Evolutionary conservation across 2,888 invertebrate species (phyloP).

Genomic region (Microctonus aethiopoides): DNA sequence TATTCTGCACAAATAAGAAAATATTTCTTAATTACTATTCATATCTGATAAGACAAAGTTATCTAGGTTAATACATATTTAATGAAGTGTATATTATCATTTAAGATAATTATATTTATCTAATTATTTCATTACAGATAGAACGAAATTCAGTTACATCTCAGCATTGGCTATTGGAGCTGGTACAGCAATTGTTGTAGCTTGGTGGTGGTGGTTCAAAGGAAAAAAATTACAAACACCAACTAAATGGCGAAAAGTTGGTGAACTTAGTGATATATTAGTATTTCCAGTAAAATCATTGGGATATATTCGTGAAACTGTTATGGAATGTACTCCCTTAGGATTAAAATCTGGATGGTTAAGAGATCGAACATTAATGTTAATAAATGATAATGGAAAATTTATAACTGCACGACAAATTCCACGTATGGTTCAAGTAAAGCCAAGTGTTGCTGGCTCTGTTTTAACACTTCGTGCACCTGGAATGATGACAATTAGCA

Average conservation of each 20-base stretch:
- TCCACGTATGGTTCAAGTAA: constrained; percentile 70
- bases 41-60: too few relatives aligned
- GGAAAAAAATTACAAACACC: constrained; percentile 59
- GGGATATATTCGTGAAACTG: constrained; percentile 67
- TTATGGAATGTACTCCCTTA: constrained; percentile 70
- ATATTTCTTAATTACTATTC: too few relatives aligned
- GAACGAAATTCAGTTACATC: constrained; percentile 53
- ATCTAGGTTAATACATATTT: too few relatives aligned
- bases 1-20: too few relatives aligned
- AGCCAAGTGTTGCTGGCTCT: constrained; percentile 69
- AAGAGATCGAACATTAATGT: constrained; percentile 73
- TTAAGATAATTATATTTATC: too few relatives aligned
- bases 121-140: constrained; percentile 48
- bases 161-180: constrained; percentile 57
- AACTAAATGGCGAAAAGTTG: constrained; percentile 71
- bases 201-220: constrained; percentile 53
- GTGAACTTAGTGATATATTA: constrained; percentile 70
- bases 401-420: constrained; percentile 72
- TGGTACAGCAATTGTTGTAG: constrained; percentile 52
- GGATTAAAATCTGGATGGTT: constrained; percentile 71
- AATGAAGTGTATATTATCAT: too few relatives aligned
- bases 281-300: constrained; percentile 74
- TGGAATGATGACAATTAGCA: constrained; percentile 70
- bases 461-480: constrained; percentile 70
- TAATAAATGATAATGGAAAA: constrained; percentile 70